These are phyloP conservation scores for Epinephelus lanceolatus DNA, from an alignment of 2,113 vertebrate species.

Conservation along the genomic window DNA sequence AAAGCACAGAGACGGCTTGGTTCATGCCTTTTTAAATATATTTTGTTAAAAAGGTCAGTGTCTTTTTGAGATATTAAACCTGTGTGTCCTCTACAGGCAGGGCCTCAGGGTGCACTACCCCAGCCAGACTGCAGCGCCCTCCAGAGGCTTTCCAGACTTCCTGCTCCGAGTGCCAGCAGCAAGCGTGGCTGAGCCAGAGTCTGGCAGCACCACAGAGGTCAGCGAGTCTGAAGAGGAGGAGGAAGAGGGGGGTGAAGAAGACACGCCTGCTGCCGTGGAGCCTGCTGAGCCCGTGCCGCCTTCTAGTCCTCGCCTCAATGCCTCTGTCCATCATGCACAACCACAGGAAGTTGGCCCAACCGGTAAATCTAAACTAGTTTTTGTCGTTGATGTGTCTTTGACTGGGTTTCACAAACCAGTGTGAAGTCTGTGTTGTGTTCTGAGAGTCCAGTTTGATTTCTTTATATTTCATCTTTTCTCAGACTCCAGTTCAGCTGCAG, in stretches of 20 bases:
- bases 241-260: constrained; percentile 15
- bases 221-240: constrained; percentile 82
- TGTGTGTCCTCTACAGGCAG: constrained; percentile 60
- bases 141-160: constrained; percentile 75
- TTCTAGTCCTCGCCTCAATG: not conserved
- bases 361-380: constrained; percentile 42
- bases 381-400: too few relatives aligned
- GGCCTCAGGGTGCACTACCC: constrained; percentile 82
- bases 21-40: too few relatives aligned
- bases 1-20: not conserved
- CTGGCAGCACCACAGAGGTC: constrained; percentile 78
- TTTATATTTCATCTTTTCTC: not conserved
- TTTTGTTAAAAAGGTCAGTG: too few relatives aligned
- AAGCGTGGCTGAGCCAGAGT: constrained; percentile 68
- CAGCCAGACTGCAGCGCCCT: constrained; percentile 86
- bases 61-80: not conserved
- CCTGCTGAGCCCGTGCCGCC: not conserved
- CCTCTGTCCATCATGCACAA: not conserved
- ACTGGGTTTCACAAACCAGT: not conserved
- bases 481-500: constrained; percentile 59
- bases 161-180: constrained; percentile 37
- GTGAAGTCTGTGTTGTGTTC: not conserved
- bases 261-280: not conserved
- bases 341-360: constrained; percentile 40
- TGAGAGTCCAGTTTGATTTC: not conserved